Conservation (phyloP, 1,140 invertebrate genomes). For the Batillaria attramentaria region DNA sequence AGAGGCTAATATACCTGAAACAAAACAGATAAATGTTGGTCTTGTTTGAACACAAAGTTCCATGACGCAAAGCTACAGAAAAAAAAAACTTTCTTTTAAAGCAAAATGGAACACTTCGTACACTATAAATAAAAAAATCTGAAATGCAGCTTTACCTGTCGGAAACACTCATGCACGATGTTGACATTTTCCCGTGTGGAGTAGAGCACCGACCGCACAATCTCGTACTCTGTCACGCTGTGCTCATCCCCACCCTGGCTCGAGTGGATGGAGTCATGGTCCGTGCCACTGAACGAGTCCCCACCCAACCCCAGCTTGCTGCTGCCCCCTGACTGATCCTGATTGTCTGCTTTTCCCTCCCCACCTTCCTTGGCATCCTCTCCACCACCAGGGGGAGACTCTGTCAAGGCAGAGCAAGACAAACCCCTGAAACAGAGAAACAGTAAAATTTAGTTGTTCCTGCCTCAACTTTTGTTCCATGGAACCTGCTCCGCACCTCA, state of each 20-base stretch:
- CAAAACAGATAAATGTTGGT: no score
- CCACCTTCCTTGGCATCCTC: constrained; percentile 39
- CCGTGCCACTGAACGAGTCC: constrained; percentile 46
- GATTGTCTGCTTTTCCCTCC: constrained; percentile 33
- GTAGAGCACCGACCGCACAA: constrained; percentile 91
- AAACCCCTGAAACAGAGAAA: constrained; percentile 44
- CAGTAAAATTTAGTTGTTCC: no score
- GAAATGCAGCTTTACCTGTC: constrained; percentile 77
- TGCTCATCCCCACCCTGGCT: constrained; percentile 71
- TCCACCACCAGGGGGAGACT: constrained; percentile 35
- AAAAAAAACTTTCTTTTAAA: no score
- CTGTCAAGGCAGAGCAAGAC: constrained; percentile 52
- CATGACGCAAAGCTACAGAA: no score
- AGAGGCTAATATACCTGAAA: no score
- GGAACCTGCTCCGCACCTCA: no score
- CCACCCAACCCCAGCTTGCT: constrained; percentile 49
- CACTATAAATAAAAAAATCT: no score
- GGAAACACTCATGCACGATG: constrained; percentile 94
- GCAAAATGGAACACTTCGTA: no score
- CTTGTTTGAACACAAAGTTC: no score
- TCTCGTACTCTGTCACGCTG: constrained; percentile 70
- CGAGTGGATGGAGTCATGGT: constrained; percentile 58
- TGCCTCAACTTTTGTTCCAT: no score
- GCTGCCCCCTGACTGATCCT: constrained; percentile 22
- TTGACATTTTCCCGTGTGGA: constrained; percentile 93